phyloP scores from a whole-genome alignment of 2,888 invertebrate species.

The Eupithecia subfuscata region DNA sequence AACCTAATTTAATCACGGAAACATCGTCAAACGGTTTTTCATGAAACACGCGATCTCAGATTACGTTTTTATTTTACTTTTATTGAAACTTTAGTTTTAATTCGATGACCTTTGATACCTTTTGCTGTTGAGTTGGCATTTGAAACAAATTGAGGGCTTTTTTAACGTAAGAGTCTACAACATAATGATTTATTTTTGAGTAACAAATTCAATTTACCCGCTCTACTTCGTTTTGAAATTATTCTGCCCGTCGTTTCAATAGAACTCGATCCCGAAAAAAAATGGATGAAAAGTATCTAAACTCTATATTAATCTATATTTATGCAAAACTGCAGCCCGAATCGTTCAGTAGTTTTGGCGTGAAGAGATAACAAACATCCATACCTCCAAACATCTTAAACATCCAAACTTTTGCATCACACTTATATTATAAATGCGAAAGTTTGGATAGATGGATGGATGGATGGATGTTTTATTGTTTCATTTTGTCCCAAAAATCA shows the following conservation, averaged over 20 bases:
- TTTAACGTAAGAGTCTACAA: not conserved
- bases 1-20: constrained; percentile 26
- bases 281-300: not conserved
- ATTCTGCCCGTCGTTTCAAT: not conserved
- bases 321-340: not conserved
- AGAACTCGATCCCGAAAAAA: too few species aligned
- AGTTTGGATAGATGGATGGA: too few species aligned
- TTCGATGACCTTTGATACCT: constrained; percentile 1
- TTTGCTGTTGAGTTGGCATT: not conserved
- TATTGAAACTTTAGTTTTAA: constrained; percentile 5
- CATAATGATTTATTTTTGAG: not conserved
- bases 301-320: not conserved
- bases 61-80: constrained; percentile 8
- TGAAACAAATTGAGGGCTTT: not conserved
- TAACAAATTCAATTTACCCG: not conserved
- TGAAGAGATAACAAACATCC: not conserved
- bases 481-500: too few species aligned
- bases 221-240: not conserved
- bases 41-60: constrained; percentile 24
- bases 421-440: too few species aligned
- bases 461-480: too few species aligned
- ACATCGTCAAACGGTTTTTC: constrained; percentile 22
- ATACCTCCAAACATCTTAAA: not conserved
- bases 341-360: not conserved
- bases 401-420: too few species aligned